A percentile compares a stretch with the other conserved stretches of the same genome.
Evolutionary conservation across 2,888 invertebrate genomes (phyloP).

Genomic region (Xylota sylvarum): DNA sequence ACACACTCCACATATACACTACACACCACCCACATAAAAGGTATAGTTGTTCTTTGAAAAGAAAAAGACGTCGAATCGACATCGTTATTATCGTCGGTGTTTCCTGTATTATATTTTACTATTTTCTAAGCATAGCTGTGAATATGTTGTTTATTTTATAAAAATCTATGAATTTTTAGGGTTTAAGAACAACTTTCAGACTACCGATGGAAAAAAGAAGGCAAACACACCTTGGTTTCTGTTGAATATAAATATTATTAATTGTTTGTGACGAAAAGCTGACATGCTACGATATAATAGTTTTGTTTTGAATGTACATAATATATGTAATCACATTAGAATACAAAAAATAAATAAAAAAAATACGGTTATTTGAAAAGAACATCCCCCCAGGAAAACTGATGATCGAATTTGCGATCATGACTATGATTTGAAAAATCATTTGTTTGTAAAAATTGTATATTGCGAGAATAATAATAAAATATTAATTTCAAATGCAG

Average conservation of each 20-base stretch:
- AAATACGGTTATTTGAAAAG: constrained; percentile 45
- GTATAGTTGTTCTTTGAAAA: constrained; percentile 44
- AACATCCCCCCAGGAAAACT: constrained; percentile 39
- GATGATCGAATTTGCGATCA: constrained; percentile 33
- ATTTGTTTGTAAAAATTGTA: constrained; percentile 77
- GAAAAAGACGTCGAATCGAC: constrained; percentile 44
- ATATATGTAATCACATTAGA: constrained; percentile 67
- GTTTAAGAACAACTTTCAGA: constrained; percentile 37
- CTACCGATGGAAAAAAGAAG: constrained; percentile 36
- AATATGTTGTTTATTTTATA: constrained; percentile 61
- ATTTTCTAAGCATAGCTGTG: constrained; percentile 63
- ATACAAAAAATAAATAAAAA: constrained; percentile 9
- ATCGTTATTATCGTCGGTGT: constrained; percentile 33
- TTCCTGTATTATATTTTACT: constrained; percentile 64
- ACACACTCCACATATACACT: constrained; percentile 12
- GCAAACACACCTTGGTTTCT: constrained; percentile 49
- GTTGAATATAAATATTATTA: constrained; percentile 35
- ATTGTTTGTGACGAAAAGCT: constrained; percentile 43
- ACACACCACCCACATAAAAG: constrained; percentile 12
- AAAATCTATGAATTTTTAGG: constrained; percentile 53
- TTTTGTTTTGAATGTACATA: constrained; percentile 69
- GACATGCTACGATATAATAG: constrained; percentile 39
- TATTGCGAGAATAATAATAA: constrained; percentile 71
- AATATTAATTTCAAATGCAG: constrained; percentile 61
- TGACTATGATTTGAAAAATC: constrained; percentile 57